Conservation (phyloP, 2,888 invertebrate genomes). For the Argyresthia albistria region DNA sequence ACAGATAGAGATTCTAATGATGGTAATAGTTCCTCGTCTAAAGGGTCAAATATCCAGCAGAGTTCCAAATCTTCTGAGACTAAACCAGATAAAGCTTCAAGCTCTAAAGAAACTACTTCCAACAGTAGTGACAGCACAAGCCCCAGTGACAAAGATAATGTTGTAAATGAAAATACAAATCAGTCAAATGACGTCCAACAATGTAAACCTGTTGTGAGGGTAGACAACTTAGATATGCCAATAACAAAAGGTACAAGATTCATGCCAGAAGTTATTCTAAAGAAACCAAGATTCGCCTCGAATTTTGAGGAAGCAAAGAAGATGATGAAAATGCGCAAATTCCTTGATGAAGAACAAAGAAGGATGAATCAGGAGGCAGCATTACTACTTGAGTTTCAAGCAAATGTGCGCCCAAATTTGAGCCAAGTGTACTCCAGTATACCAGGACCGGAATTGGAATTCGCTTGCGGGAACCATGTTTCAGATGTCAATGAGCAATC, state of each 20-base stretch:
- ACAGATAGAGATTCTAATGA: constrained; percentile 87
- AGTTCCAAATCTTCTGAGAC: constrained; percentile 42
- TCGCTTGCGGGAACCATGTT: constrained; percentile 39
- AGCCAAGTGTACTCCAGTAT: constrained; percentile 64
- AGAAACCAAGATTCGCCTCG: constrained; percentile 79
- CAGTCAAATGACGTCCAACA: constrained; percentile 25
- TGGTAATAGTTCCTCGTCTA: constrained; percentile 68
- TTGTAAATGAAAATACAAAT: constrained; percentile 21
- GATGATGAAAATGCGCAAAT: constrained; percentile 77
- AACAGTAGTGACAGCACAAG: constrained; percentile 51
- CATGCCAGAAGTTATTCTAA: constrained; percentile 63
- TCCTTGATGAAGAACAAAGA: constrained; percentile 74
- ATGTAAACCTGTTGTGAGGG: constrained; percentile 39
- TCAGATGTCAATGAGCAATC: neutral
- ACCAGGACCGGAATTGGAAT: constrained; percentile 62
- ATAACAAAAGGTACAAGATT: constrained; percentile 44
- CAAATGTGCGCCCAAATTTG: constrained; percentile 58
- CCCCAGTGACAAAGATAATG: constrained; percentile 61
- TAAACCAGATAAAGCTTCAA: constrained; percentile 51
- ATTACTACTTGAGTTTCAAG: constrained; percentile 57
- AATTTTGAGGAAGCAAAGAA: constrained; percentile 78
- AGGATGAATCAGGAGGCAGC: constrained; percentile 66
- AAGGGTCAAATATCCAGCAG: constrained; percentile 49
- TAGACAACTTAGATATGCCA: constrained; percentile 50
- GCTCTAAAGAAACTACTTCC: constrained; percentile 55